These are phyloP conservation scores for Dromiciops gliroides DNA, from an alignment of 2,113 vertebrate genomes.

Conservation along the genomic window DNA sequence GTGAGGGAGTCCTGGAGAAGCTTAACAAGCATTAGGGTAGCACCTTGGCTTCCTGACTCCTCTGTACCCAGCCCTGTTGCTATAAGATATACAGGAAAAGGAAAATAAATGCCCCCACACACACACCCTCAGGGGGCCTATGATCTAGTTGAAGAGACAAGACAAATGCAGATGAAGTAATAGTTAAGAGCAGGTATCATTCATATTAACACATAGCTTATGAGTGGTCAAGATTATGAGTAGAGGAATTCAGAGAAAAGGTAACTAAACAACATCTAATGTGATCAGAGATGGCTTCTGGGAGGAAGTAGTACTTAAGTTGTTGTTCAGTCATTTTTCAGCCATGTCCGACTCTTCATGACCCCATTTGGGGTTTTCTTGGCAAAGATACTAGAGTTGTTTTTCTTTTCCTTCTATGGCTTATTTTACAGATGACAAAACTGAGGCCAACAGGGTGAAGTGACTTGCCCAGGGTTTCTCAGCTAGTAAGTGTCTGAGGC, in stretches of 20 bases:
- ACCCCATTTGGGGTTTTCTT: background rate
- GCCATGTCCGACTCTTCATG: background rate
- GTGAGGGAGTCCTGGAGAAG: background rate
- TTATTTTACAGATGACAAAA: background rate
- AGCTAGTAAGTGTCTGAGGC: no score
- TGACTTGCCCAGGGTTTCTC: background rate
- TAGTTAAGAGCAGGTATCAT: background rate
- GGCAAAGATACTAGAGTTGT: background rate
- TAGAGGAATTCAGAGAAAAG: background rate
- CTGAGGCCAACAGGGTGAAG: background rate
- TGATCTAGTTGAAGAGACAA: background rate
- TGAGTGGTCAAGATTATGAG: background rate
- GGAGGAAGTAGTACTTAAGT: no score
- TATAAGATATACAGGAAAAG: background rate
- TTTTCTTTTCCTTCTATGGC: background rate
- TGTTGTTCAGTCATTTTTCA: background rate
- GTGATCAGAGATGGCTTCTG: no score
- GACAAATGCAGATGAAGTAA: background rate
- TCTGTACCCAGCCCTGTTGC: background rate
- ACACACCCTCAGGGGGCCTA: no score
- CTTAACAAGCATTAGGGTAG: background rate
- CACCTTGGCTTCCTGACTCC: background rate
- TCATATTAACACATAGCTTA: background rate
- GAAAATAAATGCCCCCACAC: background rate
- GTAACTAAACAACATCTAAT: background rate